Evolutionary conservation across 2,888 invertebrate species (phyloP), one percentile per base, ranked within the genome.

Genomic region (Nesidiocoris tenuis): DNA sequence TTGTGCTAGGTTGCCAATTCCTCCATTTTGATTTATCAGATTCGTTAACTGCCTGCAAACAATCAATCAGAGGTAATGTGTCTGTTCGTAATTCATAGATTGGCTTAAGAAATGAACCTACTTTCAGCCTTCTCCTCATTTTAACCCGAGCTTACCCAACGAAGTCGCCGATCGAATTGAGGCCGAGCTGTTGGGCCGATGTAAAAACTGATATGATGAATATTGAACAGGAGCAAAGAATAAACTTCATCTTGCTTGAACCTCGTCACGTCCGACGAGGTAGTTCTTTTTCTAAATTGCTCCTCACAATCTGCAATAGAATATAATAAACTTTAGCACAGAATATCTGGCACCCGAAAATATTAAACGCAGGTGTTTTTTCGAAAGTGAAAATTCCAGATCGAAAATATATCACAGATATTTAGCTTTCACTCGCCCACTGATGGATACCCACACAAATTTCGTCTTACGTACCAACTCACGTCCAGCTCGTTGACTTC

Each of bases 11-110:
- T 65, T 68, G 0, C 76, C 77, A 0, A 79, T 17, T 2, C 79
- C 78, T 23, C 79, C 79, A 18, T 79, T 79, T 57, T 78, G 79
- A 61, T 78, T 79, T 17, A 80, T 75, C 59, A 80, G 64, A 19
- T 74, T 76, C 21, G 79, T 79, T 56, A 80, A 56, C 63, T 76
- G 76, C 24, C 76, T 76, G 57, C 19, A 72, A 63, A 19, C 1
- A 39, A 18, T 39, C 39, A 39, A 39, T 39, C 39, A 39, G 3
- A 39, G 39, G 39, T 7, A 39, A 39, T 7, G 5, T 39, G 39
- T 5, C 61, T 61, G 61, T 61, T 17, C 12, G n/a, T 61, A 61
- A 7, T 61, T 61, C 19, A 9, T n/a, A n/a, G n/a, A 61, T 7
- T 17, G 17, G 17, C 9, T n/a, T 17, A 18, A 61, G 17, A 61